Percentiles rank a stretch among this genome's conserved stretches.
These are phyloP conservation scores for Hypsopygia costalis DNA, from an alignment of 2,888 invertebrate species.

Conservation along the genomic window DNA sequence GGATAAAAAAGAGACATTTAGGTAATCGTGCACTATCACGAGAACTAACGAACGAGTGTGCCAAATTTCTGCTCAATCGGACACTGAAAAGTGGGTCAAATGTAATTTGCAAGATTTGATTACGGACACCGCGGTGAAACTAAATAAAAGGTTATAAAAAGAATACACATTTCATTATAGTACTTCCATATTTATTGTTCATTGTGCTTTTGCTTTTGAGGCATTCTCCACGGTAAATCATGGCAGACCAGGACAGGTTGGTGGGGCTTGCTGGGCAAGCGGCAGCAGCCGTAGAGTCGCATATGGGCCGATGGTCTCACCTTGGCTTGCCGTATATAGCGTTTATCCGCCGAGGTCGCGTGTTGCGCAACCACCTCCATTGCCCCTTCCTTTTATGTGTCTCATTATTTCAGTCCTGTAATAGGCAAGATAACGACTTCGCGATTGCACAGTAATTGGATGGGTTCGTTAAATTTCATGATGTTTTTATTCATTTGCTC, in stretches of 20 bases:
- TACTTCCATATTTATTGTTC: background rate
- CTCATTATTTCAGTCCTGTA: slow-evolving; percentile 31
- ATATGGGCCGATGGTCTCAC: slow-evolving; percentile 60
- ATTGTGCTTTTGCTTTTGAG: no score
- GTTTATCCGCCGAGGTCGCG: slow-evolving; percentile 64
- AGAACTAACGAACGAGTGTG: no score
- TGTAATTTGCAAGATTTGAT: no score
- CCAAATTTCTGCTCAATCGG: no score
- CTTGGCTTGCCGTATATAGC: slow-evolving; percentile 67
- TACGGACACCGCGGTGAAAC: no score
- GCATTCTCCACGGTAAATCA: no score
- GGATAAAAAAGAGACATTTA: no score
- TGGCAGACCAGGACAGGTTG: no score
- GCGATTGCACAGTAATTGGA: slow-evolving; percentile 7
- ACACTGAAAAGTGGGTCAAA: no score
- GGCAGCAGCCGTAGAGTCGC: slow-evolving; percentile 42
- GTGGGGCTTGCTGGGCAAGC: slow-evolving; percentile 22
- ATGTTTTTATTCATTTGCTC: background rate
- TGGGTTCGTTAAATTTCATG: slow-evolving; percentile 9
- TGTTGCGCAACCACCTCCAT: slow-evolving; percentile 50
- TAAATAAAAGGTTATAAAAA: no score
- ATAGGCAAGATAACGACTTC: slow-evolving; percentile 7
- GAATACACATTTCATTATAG: no score
- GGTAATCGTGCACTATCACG: no score
- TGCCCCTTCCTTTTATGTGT: slow-evolving; percentile 49